Conservation (phyloP, 2,797 vertebrate species). For the Phalanger gymnotis region DNA sequence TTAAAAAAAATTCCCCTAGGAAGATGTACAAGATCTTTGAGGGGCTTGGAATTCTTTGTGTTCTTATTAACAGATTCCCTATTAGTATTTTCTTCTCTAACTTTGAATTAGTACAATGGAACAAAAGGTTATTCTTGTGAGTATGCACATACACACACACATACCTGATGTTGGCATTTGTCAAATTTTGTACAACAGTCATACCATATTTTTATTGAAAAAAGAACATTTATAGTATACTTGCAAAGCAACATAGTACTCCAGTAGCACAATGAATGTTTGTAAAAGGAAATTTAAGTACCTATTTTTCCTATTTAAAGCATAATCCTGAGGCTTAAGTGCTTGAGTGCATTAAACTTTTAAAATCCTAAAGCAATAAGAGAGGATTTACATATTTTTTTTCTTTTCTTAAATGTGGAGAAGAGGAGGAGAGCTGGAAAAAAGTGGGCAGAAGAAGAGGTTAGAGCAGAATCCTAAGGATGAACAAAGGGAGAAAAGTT, state of each 20-base stretch:
- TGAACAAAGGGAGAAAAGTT: not conserved
- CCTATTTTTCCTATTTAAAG: constrained; percentile 3
- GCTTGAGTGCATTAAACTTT: not conserved
- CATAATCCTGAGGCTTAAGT: not conserved
- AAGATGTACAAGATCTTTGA: not conserved
- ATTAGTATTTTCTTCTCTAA: not conserved
- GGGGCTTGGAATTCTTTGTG: not conserved
- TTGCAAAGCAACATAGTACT: not conserved
- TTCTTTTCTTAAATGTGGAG: not conserved
- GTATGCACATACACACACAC: not conserved
- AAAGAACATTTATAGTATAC: not conserved
- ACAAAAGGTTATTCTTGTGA: not conserved
- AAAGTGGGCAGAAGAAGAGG: not conserved
- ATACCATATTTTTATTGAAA: not conserved
- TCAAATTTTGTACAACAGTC: not conserved
- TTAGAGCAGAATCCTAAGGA: not conserved
- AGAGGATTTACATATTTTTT: not conserved
- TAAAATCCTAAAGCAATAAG: not conserved
- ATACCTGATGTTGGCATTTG: not conserved
- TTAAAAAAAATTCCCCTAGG: not conserved
- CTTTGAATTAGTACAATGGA: not conserved
- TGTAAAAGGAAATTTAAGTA: not conserved
- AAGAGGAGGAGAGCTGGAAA: not conserved
- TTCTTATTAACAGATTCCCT: not conserved
- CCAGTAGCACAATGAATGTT: not conserved